phyloP scores from a whole-genome alignment of 2,888 invertebrate genomes.

The Diaphora mendica region DNA sequence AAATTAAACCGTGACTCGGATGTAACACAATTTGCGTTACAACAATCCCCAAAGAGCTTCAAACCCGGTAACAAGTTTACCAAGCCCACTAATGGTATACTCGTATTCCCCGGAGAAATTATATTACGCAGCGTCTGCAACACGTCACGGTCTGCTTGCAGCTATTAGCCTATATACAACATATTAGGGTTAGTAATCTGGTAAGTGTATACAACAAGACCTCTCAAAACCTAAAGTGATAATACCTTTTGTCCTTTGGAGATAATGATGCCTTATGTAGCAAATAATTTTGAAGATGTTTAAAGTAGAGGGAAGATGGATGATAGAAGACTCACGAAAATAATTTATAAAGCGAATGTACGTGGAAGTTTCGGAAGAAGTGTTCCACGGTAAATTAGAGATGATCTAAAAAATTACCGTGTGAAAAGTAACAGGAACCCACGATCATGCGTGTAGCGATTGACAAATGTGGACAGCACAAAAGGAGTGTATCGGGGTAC shows the following conservation, averaged over 20 bases:
- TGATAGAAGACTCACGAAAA: too few relatives aligned
- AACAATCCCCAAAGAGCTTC: neutral
- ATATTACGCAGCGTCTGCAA: constrained; percentile 8
- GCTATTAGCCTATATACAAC: neutral
- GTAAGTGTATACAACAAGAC: neutral
- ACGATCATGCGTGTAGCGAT: too few relatives aligned
- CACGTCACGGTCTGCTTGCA: neutral
- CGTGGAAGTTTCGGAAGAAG: too few relatives aligned
- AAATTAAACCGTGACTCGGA: neutral
- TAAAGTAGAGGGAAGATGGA: too few relatives aligned
- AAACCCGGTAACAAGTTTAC: neutral
- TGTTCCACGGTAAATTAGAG: too few relatives aligned
- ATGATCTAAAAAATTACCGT: too few relatives aligned
- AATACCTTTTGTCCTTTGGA: neutral
- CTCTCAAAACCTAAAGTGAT: neutral
- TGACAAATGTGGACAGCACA: too few relatives aligned
- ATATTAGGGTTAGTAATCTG: neutral
- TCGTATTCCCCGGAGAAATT: constrained; percentile 9
- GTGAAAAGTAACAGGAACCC: too few relatives aligned
- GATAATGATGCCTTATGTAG: neutral
- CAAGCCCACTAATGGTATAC: neutral
- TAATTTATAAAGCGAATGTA: too few relatives aligned
- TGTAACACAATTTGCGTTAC: neutral
- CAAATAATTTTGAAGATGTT: neutral
- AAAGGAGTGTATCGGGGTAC: too few relatives aligned